Evolutionary conservation across 2,797 vertebrate genomes (phyloP), one percentile per base, ranked within the genome.

Genomic region (Siniperca scherzeri): DNA sequence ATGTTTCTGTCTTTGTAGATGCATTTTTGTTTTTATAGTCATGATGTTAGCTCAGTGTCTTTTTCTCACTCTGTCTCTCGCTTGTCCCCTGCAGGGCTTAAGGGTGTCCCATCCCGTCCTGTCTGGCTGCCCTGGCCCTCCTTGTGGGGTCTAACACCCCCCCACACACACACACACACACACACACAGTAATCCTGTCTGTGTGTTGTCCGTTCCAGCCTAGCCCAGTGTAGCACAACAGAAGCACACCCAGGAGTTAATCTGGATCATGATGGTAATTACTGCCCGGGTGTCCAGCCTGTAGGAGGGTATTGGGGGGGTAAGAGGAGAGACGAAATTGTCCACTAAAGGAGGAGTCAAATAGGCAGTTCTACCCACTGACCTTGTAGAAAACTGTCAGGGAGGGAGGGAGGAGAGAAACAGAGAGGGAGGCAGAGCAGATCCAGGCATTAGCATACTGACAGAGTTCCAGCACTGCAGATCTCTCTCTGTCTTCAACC

Each of bases 181-280:
- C 46, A 62, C 53, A 12, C 8, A 59, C 68, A 33, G 57, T 93
- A 93, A 92, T 92, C 91, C 91, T n/a, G 91, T 86, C 88, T 92
- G 83, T 87, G 83, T 75, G 86, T 71, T 80, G 75, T 80, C 62
- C 50, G 61, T 77, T 81, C 80, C 50, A 76, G 64, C 67, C 44
- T 61, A 10, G 72, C 59, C 65, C 61, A 25, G 60, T 2, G 13
- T 7, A 69, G 73, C 80, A 77, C 86, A 86, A 80, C 82, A 84
- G 77, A 78, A 87, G 83, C 90, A 89, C 93, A 91, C 81, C 88
- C 87, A 77, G 80, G 89, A 91, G 91, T 92, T 95, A 95, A 95
- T 94, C 94, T 94, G 93, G 94, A 92, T 95, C 91, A 93, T 88
- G 88, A 85, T n/a, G 83, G 85, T 93, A 90, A 92, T 93, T 92